Evolutionary conservation across 2,888 invertebrate species (phyloP), one percentile per base, ranked within the genome.

Genomic region (Athalia circularis): DNA sequence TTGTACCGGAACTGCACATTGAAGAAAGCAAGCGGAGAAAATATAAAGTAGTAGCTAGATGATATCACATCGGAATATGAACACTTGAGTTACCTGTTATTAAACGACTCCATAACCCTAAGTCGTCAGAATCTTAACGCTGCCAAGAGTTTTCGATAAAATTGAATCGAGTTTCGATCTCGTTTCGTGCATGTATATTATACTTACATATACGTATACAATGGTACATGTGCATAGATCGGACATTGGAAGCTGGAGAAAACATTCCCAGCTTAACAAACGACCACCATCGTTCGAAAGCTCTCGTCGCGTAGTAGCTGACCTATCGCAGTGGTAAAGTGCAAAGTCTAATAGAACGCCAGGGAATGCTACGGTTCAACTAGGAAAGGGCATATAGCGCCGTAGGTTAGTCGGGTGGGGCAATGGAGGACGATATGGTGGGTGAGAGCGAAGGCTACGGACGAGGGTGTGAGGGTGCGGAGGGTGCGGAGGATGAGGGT

Each of bases 331-430:
- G 64, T 75, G 75, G 75, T 64, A 75, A 62, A 75, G 75, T 75
- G 75, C 75, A 75, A 64, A 75, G 75, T 61, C 75, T 75, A 75
- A 75, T 75, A 75, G 75, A 75, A 75, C 62, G 75, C 75, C 62
- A 62, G 61, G 75, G 75, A 75, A 75, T 61, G 75, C 13, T 75
- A 64, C 62, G 64, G 64, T 64, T 75, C 50, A 64, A 62, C 75
- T 75, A 48, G 72, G 59, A 72, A 72, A 72, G 72, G 59, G 72
- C 72, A 72, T 57, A 50, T 61, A 75, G 45, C 59, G 45, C 47
- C 59, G 72, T 61, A 54, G 72, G 72, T 61, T 57, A 59, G 72
- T 59, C 59, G 72, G 59, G 72, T 72, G 72, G 72, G 59, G 72
- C 72, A 68, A 68, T 68, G 72, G 72, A 72, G 59, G 68, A 68